Evolutionary conservation across 2,113 vertebrate genomes (phyloP).

Genomic region (Dermatemys mawii): DNA sequence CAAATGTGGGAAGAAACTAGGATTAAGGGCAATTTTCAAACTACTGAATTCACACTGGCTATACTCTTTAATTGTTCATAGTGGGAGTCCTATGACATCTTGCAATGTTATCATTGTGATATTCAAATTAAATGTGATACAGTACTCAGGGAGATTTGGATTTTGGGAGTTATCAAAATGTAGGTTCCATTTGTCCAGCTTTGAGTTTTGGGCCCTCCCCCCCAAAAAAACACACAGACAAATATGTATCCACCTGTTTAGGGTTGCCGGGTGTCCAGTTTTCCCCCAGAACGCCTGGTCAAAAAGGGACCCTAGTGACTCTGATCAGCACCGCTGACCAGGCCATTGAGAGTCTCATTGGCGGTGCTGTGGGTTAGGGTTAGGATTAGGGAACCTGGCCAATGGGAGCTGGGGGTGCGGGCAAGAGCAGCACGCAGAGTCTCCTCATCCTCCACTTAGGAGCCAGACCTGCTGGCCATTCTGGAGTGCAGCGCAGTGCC

Average conservation of each 20-base stretch:
- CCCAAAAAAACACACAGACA: not conserved
- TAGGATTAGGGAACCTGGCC: too few relatives aligned
- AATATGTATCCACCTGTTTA: not conserved
- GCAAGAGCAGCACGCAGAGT: too few relatives aligned
- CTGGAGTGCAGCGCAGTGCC: too few relatives aligned
- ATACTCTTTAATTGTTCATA: not conserved
- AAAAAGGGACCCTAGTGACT: too few relatives aligned
- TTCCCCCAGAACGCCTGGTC: too few relatives aligned
- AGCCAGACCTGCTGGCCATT: too few relatives aligned
- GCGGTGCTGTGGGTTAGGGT: too few relatives aligned
- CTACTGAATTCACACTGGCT: not conserved
- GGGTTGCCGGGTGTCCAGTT: too few relatives aligned
- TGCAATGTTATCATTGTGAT: not conserved
- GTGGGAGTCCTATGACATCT: not conserved
- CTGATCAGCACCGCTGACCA: too few relatives aligned
- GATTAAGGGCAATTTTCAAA: not conserved
- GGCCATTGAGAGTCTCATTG: too few relatives aligned
- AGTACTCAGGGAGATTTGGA: not conserved
- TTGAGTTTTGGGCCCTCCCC: not conserved
- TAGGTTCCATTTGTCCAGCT: not conserved
- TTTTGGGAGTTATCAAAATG: not conserved
- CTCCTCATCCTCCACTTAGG: too few relatives aligned
- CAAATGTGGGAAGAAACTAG: not conserved
- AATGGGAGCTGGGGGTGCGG: too few relatives aligned
- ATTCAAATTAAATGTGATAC: not conserved